Evolutionary conservation across 2,888 invertebrate genomes (phyloP), one percentile per base, ranked within the genome.

Genomic region (Chymomyza procnemis): DNA sequence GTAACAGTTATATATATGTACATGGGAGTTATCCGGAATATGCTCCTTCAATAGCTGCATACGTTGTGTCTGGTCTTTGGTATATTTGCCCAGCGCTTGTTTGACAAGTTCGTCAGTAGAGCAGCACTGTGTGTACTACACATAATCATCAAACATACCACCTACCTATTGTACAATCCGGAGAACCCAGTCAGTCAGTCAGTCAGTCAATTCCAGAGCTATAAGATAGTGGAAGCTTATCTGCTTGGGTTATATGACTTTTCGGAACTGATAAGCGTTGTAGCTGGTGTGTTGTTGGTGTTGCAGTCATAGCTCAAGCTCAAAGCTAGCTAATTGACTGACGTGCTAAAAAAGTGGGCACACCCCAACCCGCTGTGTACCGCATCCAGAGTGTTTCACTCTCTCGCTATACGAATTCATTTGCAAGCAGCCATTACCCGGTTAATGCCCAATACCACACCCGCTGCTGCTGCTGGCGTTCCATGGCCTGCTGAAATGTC

Each of bases 51-150:
- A 41, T 41, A 54, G 26, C 12, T 21, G 59, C 34, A 9, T 21
- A 6, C 48, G 59, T 46, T 56, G 21, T 66, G 21, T 22, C 48
- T 12, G 34, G 12, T 41, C 26, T 26, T 26, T 26, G 26, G 26
- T 26, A 5, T 81, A 76, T 82, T 82, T 82, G 75, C 66, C 64
- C 79, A 78, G 64, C 73, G 74, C 79, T 82, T 82, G 81, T 82
- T 82, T 82, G 84, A 82, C 81, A 86, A 73, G 56, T 75, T 72
- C 73, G 76, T n/a, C 79, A 81, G 80, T 80, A 79, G 82, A 14
- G 54, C 21, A 61, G 68, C 77, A 77, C n/a, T n/a, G 80, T 81
- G 85, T 81, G 84, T 81, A 71, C 76, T 69, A 81, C 81, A 81
- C 69, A 74, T 63, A 76, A 78, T 86, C 79, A 75, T 86, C 81